Base-by-base conservation (phyloP, 2,797 vertebrate genomes). In the Coccyzus lansbergi region DNA sequence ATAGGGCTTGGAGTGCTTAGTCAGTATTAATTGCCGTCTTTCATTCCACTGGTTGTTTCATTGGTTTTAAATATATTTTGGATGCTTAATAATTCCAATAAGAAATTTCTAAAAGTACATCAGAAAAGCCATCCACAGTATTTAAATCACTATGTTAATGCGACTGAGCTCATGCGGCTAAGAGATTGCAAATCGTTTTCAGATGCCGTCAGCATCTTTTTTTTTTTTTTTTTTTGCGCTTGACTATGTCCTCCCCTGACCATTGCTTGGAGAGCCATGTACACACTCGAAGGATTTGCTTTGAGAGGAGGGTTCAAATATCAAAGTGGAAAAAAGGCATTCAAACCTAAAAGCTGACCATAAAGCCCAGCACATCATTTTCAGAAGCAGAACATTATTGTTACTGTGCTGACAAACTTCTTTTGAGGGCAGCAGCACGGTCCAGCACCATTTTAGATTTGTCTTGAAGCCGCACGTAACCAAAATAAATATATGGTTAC, bases 401-500 rank as follows among this genome's bases (percentile, higher is more conserved):
- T 89, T 91, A 89, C 90, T 95, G 63, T 95, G 97, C 96, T 97
- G 94, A 96, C 96, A 95, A 90, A 88, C 67, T 77, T 40, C 77
- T 96, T 97, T 96, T 96, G 95, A 96, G 96, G 95, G 94, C 91
- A 95, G 95, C 60, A 91, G 86, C 60, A 55, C 2, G 0, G 74
- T 93, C 95, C 94, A 92, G 93, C 88, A 91, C 91, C 92, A 60
- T 77, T 94, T 92, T 28, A 92, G 78, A 90, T 75, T 79, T 86
- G 80, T 93, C 89, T 90, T 53, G 25, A 93, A 95, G 91, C 95
- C 3, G 5, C 95, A 88, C 2, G 0, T 84, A 94, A 96, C 86
- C 94, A 96, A 94, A 93, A 91, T 93, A 97, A 96, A 94, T 96
- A 93, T 51, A 94, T 90, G 96, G 95, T 97, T 96, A 74, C 93